Conservation (phyloP, 2,888 invertebrate species). For the Zaprionus bogoriensis region DNA sequence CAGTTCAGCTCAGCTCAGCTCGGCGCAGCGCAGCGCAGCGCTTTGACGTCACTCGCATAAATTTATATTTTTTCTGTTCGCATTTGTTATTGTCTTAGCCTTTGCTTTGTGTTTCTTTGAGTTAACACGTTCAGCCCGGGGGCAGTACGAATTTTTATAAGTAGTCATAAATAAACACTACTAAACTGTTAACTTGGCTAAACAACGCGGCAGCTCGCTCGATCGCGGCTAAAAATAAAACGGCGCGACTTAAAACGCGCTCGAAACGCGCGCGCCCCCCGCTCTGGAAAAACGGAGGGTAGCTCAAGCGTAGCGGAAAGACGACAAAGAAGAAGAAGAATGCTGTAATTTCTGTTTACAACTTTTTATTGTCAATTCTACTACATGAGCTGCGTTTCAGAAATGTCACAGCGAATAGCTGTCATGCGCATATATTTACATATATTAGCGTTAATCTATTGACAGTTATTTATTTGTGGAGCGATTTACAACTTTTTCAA, state of each 20-base stretch:
- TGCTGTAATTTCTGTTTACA: constrained; percentile 56
- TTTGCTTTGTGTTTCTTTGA: constrained; percentile 31
- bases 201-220: constrained; percentile 14
- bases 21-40: too few relatives aligned
- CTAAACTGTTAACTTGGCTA: constrained; percentile 62
- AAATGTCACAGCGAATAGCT: neutral
- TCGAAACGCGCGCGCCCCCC: constrained; percentile 18
- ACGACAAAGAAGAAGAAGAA: constrained; percentile 15
- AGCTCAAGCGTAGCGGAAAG: constrained; percentile 25
- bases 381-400: neutral
- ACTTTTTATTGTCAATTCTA: constrained; percentile 12
- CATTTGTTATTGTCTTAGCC: constrained; percentile 14
- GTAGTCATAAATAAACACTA: constrained; percentile 73
- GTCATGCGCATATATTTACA: neutral
- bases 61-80: constrained; percentile 41
- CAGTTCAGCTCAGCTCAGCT: too few relatives aligned
- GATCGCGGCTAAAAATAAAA: constrained; percentile 30
- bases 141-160: constrained; percentile 52
- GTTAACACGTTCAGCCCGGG: constrained; percentile 61
- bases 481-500: too few relatives aligned
- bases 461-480: neutral
- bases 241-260: constrained; percentile 28
- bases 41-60: constrained; percentile 72
- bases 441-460: neutral
- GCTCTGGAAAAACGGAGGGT: constrained; percentile 2